Evolutionary conservation across 2,888 invertebrate species (phyloP).

Genomic region (Tuberolachnus salignus): DNA sequence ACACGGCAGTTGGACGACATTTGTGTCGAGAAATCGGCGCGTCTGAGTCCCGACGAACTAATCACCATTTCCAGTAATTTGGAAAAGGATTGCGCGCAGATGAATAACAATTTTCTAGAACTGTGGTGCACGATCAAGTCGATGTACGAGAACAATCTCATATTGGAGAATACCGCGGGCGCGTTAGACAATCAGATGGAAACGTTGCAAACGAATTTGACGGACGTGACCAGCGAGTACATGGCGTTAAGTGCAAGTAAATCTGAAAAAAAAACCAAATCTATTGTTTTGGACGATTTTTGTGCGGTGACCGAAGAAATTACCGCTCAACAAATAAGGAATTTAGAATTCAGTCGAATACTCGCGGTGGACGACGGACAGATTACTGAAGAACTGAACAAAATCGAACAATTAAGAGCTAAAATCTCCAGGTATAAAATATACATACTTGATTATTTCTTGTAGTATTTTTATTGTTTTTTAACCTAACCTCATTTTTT

Average conservation of each 20-base stretch:
- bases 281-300: constrained; percentile 38
- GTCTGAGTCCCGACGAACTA: no score
- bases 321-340: constrained; percentile 22
- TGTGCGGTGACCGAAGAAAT: constrained; percentile 41
- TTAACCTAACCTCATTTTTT: no score
- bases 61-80: no score
- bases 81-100: no score
- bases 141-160: background rate
- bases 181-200: constrained; percentile 19
- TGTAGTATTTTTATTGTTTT: no score
- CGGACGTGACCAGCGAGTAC: constrained; percentile 7
- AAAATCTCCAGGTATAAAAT: constrained; percentile 21
- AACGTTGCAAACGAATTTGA: constrained; percentile 8
- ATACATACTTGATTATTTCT: no score
- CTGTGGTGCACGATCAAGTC: background rate
- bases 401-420: constrained; percentile 27
- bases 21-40: no score
- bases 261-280: background rate
- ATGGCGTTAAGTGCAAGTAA: constrained; percentile 26
- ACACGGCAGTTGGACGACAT: no score
- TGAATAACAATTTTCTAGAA: background rate
- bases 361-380: constrained; percentile 39
- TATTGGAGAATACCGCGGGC: background rate
- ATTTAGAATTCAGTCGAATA: constrained; percentile 32
- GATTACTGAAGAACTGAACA: constrained; percentile 38